phyloP scores from a whole-genome alignment of 2,797 vertebrate species.

The Chaetophractus vellerosus region DNA sequence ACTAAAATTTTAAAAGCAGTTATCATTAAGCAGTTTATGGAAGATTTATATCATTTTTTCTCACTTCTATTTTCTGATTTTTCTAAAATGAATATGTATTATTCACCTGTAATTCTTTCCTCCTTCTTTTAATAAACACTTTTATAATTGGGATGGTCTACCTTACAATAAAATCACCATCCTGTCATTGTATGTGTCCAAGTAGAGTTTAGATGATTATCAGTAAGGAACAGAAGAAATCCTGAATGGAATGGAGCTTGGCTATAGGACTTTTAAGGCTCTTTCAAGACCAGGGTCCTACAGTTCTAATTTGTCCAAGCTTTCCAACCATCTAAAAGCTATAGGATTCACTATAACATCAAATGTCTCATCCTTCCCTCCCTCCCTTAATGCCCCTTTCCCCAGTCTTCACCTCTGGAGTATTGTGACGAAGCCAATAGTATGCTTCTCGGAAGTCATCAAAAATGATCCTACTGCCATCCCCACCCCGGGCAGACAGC shows the following conservation, averaged over 20 bases:
- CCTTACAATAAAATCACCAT: constrained; percentile 45
- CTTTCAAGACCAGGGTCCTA: neutral
- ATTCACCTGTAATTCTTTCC: constrained; percentile 30
- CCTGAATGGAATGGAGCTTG: neutral
- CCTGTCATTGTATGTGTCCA: constrained; percentile 9
- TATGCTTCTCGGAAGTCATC: constrained; percentile 99
- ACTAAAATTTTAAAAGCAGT: constrained; percentile 36
- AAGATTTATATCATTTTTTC: constrained; percentile 21
- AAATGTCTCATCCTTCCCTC: neutral
- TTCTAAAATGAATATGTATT: constrained; percentile 37
- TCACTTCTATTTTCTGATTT: neutral
- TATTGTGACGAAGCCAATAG: constrained; percentile 99
- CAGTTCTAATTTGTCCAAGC: constrained; percentile 30
- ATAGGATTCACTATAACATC: neutral
- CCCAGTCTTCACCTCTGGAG: constrained; percentile 93
- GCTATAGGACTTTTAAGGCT: neutral
- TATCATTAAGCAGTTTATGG: neutral
- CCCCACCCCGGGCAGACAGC: constrained; percentile 96
- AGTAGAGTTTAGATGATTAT: neutral
- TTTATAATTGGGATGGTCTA: neutral
- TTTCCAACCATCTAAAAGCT: constrained; percentile 46
- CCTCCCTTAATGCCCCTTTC: neutral
- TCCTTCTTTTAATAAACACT: neutral
- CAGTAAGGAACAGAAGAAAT: neutral
- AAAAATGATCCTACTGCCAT: constrained; percentile 98